Conservation (phyloP, 2,888 invertebrate genomes). For the Cephus pulcher region DNA sequence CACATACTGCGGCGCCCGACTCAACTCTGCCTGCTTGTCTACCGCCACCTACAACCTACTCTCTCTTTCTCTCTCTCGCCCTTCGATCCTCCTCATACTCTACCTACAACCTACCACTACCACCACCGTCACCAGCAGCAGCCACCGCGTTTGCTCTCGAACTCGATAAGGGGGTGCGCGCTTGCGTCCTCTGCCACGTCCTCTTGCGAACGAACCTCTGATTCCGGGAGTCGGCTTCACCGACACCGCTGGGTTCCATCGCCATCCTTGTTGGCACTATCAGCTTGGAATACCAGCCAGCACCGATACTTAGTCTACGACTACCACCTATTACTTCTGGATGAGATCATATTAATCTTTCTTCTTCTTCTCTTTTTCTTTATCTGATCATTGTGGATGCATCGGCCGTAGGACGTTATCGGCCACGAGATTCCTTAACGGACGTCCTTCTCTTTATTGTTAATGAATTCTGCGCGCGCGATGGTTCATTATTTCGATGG, state of each 20-base stretch:
- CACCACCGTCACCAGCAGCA: slow-evolving; percentile 34
- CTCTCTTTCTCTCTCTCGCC: neutral
- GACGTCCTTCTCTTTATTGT: neutral
- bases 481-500: neutral
- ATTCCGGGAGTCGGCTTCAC: neutral
- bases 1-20: slow-evolving; percentile 54
- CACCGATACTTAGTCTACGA: neutral
- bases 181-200: slow-evolving; percentile 22
- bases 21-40: slow-evolving; percentile 33
- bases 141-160: slow-evolving; percentile 57
- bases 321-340: neutral
- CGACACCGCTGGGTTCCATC: neutral
- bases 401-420: neutral
- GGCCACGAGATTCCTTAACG: neutral
- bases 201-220: neutral
- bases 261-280: neutral
- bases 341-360: neutral
- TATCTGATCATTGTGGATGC: neutral
- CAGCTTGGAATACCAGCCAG: neutral
- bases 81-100: slow-evolving; percentile 8
- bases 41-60: slow-evolving; percentile 10
- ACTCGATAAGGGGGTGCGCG: slow-evolving; percentile 59
- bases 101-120: slow-evolving; percentile 21
- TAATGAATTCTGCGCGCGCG: neutral
- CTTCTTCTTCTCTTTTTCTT: neutral